These are phyloP conservation scores for Drosophila bocki DNA, from an alignment of 1,140 invertebrate genomes.

Conservation along the genomic window DNA sequence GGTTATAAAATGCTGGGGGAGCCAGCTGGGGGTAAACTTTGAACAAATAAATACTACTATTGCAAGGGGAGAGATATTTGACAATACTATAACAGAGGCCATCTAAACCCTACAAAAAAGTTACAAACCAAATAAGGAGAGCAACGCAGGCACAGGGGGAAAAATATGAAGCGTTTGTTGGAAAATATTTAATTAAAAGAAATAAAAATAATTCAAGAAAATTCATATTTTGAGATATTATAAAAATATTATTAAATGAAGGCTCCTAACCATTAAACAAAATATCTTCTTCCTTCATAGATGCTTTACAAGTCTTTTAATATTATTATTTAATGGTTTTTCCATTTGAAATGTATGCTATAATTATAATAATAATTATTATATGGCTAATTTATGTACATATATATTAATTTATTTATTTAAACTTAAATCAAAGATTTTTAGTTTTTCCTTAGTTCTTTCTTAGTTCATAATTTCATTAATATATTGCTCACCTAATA, in stretches of 20 bases:
- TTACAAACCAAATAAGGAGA: conserved; percentile 1
- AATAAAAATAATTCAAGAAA: not conserved
- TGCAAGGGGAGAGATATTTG: conserved; percentile 39
- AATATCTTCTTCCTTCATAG: too few relatives aligned
- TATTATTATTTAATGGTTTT: too few relatives aligned
- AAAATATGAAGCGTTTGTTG: not conserved
- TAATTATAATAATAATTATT: too few relatives aligned
- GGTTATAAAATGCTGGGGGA: not conserved
- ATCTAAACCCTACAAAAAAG: conserved; percentile 20
- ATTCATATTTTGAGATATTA: not conserved
- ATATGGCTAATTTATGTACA: too few relatives aligned
- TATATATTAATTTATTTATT: not conserved
- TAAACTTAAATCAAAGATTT: not conserved
- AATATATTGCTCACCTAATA: too few relatives aligned
- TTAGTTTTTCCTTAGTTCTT: too few relatives aligned
- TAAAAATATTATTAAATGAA: too few relatives aligned
- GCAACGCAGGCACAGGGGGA: not conserved
- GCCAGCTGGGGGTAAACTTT: conserved; percentile 20
- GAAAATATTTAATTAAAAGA: not conserved
- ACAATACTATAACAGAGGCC: conserved; percentile 52
- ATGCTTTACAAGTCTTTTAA: too few relatives aligned
- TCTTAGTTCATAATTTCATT: not conserved
- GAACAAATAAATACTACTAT: conserved; percentile 65
- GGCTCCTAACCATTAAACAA: too few relatives aligned
- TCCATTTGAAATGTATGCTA: too few relatives aligned